Evolutionary conservation across 2,888 invertebrate species (phyloP).

Genomic region (Melinopterus prodromus): DNA sequence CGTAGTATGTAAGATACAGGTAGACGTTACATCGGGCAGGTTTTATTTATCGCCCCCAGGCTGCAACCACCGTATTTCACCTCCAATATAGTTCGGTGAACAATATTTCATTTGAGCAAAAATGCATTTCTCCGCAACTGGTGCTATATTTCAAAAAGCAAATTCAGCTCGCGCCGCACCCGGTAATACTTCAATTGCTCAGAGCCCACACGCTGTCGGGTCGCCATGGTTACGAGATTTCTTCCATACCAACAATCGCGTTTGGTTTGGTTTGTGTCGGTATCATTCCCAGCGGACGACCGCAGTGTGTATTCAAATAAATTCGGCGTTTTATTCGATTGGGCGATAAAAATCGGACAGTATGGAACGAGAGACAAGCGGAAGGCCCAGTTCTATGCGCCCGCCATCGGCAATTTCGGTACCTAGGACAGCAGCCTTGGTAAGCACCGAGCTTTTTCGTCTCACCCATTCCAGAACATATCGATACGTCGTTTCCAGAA

Average conservation of each 20-base stretch:
- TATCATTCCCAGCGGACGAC: background rate
- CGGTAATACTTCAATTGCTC: background rate
- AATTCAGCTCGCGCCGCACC: background rate
- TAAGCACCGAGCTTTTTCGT: slow-evolving; percentile 21
- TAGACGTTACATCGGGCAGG: background rate
- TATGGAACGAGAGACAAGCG: slow-evolving; percentile 42
- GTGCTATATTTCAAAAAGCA: slow-evolving; percentile 4
- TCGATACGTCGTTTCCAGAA: too few species aligned
- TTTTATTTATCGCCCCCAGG: background rate
- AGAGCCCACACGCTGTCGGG: background rate
- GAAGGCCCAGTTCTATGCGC: slow-evolving; percentile 39
- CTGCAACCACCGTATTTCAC: background rate
- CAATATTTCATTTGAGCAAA: background rate
- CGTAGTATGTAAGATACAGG: too few species aligned
- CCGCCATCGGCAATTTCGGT: slow-evolving; percentile 45
- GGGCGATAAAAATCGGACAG: slow-evolving; percentile 8
- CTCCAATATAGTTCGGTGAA: background rate
- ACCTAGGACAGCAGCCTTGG: slow-evolving; percentile 41
- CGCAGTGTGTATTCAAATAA: background rate
- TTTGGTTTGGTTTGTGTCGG: background rate
- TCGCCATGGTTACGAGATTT: background rate
- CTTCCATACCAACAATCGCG: background rate
- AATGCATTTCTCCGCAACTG: slow-evolving; percentile 4
- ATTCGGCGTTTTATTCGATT: slow-evolving; percentile 4
- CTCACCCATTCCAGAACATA: background rate